Base-by-base conservation (phyloP, 2,888 invertebrate species). In the Parelbella ahira region DNA sequence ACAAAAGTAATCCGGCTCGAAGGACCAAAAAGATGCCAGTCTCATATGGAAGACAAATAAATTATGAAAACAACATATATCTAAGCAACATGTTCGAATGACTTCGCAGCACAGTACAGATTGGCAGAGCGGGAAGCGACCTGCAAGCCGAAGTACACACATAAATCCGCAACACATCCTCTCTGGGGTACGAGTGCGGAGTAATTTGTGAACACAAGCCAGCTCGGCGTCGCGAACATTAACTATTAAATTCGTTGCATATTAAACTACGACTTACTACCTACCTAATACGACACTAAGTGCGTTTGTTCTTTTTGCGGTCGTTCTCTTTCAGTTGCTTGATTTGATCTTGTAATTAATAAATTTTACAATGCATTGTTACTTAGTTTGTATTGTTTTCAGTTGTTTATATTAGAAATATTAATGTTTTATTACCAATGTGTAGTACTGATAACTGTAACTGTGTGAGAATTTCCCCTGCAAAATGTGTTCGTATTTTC, bases 181-280 rank as follows among this genome's bases (percentile, higher is more conserved):
- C 78, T 62, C 72, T 43, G 34, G 81, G 75, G 82, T 75, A 75
- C 73, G 76, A 78, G 80, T 81, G 79, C 72, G 67, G 72, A 79
- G 84, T 83, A 84, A 84, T 86, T 78, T 84, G 80, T 70, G 68
- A 76, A 63, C 77, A 74, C 68, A 74, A 70, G 73, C 61, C 65
- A 61, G 61, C 71, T 65, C 67, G 65, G 68, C 75, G 78, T 78
- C 80, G 73, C 59, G 65, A 67, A 73, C 83, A 83, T 86, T 83
- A 86, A 84, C 81, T 86, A 84, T 86, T 86, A 84, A 86, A 84
- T 81, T 86, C 86, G 83, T 83, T 86, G 84, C 83, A 86, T 86
- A 82, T 82, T 83, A 83, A 78, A 83, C 76, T 80, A 82, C 71
- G 6, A 34, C 41, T 41, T 25, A 27, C 32, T 34, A 29, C 12